phyloP scores from a whole-genome alignment of 2,797 vertebrate genomes.

The Gallinago nigripennis region DNA sequence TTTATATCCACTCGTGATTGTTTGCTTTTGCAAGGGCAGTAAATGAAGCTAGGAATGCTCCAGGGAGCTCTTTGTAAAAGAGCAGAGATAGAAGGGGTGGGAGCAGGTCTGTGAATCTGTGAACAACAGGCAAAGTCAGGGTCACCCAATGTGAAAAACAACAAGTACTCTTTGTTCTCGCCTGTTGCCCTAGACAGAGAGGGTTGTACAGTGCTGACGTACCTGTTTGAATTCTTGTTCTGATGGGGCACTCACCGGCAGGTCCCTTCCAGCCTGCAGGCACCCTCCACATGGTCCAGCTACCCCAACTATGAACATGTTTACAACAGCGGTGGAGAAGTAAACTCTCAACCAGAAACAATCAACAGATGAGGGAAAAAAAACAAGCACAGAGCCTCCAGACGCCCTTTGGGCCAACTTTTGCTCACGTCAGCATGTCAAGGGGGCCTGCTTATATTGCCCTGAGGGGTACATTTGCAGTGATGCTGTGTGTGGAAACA shows the following conservation, averaged over 20 bases:
- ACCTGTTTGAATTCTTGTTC: neutral
- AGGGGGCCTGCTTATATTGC: neutral
- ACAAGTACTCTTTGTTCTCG: neutral
- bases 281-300: neutral
- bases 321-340: neutral
- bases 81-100: neutral
- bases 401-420: neutral
- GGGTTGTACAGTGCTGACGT: neutral
- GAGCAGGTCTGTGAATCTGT: neutral
- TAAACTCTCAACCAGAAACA: neutral
- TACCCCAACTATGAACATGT: neutral
- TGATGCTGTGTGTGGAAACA: neutral
- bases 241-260: fast-evolving
- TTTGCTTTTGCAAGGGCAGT: neutral
- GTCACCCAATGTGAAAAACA: neutral
- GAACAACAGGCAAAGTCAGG: neutral
- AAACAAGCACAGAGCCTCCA: neutral
- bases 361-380: neutral
- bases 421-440: neutral
- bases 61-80: neutral
- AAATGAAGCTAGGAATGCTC: neutral
- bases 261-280: neutral
- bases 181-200: neutral
- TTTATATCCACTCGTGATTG: neutral
- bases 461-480: neutral